phyloP scores from a whole-genome alignment of 2,888 invertebrate species.

The Mylabris sibirica region DNA sequence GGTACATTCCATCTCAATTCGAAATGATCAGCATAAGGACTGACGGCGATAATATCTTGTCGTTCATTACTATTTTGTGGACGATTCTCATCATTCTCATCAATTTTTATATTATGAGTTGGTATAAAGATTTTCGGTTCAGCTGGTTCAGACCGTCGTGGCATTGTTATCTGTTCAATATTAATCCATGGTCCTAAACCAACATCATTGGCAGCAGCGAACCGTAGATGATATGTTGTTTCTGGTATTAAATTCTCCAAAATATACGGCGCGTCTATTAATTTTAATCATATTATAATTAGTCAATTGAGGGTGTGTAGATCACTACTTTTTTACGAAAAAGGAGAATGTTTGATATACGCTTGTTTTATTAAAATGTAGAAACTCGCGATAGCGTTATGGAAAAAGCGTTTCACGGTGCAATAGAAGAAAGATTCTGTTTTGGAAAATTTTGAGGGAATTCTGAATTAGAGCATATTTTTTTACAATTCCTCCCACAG shows the following conservation, averaged over 20 bases:
- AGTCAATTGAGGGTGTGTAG: no score
- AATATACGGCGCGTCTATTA: conserved; percentile 77
- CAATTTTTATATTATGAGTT: conserved; percentile 52
- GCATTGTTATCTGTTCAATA: conserved; percentile 69
- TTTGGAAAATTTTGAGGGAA: no score
- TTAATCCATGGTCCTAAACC: conserved; percentile 76
- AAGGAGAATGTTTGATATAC: no score
- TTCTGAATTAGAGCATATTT: no score
- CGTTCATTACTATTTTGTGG: conserved; percentile 57
- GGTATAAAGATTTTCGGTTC: conserved; percentile 70
- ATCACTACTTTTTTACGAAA: no score
- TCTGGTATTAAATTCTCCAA: conserved; percentile 81
- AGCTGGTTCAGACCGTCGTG: conserved; percentile 79
- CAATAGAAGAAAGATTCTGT: no score
- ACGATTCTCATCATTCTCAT: background rate
- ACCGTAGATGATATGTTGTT: conserved; percentile 81
- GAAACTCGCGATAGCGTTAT: no score
- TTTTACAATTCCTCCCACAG: no score
- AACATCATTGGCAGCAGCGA: conserved; percentile 85
- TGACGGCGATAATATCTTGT: conserved; percentile 64
- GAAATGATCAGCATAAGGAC: conserved; percentile 78
- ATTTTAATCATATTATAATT: background rate
- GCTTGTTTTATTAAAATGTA: no score
- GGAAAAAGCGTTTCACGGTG: no score
- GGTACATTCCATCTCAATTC: conserved; percentile 87